phyloP scores from a whole-genome alignment of 2,113 vertebrate species.

The Alligator sinensis region DNA sequence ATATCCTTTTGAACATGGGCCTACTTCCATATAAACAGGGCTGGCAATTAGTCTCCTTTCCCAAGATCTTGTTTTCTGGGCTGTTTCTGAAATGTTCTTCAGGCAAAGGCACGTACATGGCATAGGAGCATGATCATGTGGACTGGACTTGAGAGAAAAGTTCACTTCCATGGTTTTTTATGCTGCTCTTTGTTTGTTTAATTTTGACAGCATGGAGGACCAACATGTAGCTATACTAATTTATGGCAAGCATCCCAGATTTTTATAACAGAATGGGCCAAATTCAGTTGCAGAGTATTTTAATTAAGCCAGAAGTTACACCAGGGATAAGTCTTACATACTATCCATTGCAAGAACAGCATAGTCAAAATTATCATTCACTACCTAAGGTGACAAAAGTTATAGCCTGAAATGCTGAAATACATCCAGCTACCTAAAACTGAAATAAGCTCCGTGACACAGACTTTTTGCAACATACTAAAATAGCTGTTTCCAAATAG shows the following conservation, averaged over 20 bases:
- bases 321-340: not conserved
- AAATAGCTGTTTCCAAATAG: not conserved
- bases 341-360: not conserved
- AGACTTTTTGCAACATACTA: not conserved
- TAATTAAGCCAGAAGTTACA: not conserved
- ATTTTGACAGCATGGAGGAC: not conserved
- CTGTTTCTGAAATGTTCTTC: not conserved
- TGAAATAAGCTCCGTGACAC: not conserved
- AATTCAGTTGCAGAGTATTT: conserved; percentile 16
- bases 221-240: not conserved
- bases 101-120: not conserved
- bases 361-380: not conserved
- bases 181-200: not conserved
- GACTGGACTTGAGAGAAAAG: not conserved
- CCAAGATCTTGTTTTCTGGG: not conserved
- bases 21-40: not conserved
- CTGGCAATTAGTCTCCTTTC: not conserved
- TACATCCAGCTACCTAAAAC: not conserved
- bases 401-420: not conserved
- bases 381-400: not conserved
- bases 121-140: not conserved
- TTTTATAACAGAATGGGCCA: not conserved
- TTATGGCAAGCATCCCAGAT: not conserved
- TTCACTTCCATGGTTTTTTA: not conserved
- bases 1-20: not conserved